These are phyloP conservation scores for Ips typographus DNA, from an alignment of 1,140 invertebrate species.

Conservation along the genomic window DNA sequence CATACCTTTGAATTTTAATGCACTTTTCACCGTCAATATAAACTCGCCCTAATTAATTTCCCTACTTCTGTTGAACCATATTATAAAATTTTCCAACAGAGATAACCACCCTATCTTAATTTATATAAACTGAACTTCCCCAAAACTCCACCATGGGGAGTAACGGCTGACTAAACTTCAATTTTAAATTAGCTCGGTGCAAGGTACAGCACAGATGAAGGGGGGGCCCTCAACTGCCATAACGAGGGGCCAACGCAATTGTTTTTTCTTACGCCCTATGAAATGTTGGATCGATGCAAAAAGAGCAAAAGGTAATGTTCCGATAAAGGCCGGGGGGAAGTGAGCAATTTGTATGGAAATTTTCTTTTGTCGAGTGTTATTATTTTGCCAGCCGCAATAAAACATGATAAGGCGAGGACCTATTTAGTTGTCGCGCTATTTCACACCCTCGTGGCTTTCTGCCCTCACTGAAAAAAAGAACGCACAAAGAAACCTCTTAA, in stretches of 20 bases:
- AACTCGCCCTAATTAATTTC: no score
- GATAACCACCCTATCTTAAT: constrained; percentile 10
- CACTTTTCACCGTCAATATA: no score
- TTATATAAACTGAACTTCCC: constrained; percentile 12
- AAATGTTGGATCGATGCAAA: constrained; percentile 22
- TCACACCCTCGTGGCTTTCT: constrained; percentile 18
- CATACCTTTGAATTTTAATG: no score
- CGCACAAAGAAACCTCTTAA: not conserved
- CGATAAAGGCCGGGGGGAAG: constrained; percentile 17
- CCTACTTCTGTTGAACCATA: not conserved
- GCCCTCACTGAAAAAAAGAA: not conserved
- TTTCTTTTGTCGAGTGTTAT: constrained; percentile 26
- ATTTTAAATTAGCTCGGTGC: constrained; percentile 25
- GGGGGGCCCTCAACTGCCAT: constrained; percentile 7
- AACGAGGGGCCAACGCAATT: constrained; percentile 15
- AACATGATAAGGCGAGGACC: constrained; percentile 21
- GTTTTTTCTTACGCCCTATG: constrained; percentile 13
- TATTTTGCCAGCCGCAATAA: constrained; percentile 24
- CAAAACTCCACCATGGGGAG: constrained; percentile 5
- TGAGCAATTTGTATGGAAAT: constrained; percentile 29
- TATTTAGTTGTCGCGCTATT: constrained; percentile 17
- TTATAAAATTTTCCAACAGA: constrained; percentile 1
- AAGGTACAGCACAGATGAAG: constrained; percentile 9
- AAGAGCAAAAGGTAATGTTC: constrained; percentile 28
- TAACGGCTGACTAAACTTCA: constrained; percentile 20